Evolutionary conservation across 2,113 vertebrate genomes (phyloP), one percentile per base, ranked within the genome.

Genomic region (Lycaon pictus): DNA sequence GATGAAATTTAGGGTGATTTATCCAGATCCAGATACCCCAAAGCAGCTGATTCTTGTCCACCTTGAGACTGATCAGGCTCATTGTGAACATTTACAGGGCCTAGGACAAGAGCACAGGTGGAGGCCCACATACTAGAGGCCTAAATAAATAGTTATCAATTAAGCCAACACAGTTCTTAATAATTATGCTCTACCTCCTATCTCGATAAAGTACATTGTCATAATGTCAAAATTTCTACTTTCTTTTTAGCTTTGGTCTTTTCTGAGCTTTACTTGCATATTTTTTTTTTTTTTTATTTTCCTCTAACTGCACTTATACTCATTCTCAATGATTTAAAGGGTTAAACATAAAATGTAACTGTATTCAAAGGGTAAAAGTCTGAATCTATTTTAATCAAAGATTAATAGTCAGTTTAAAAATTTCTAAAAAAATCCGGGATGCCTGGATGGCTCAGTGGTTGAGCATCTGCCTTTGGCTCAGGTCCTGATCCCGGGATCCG

Each of bases 81-180:
- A 25, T 37, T 2, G 1, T 6, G 65, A 12, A 63, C 1, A 22
- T 56, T n/a, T 71, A 1, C 12, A 53, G 3, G 27, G 1, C 17
- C 25, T 55, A 1, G 4, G 22, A 55, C 19, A 67, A 86, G 23
- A 56, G 25, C 23, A 69, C 13, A 79, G 43, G 51, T 43, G 16
- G 3, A 81, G 13, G 12, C 23, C 3, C 51, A 56, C 5, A 60
- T 37, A 55, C 15, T 5, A 8, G 12, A 65, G 8, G 15, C 17
- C 12, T 62, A 94, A 93, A 55, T 51, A 53, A 25, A n/a, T 5
- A 53, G 25, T 11, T 76, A 80, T 3, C 58, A 60, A 60, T 20
- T 5, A n/a, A 88, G 29, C 6, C 60, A 71, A 32, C 3, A 74
- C 37, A 32, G 37, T 51, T 48, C 19, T 80, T 88, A 55, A 48